Evolutionary conservation across 1,140 invertebrate species (phyloP).

Genomic region (Amphibalanus amphitrite): DNA sequence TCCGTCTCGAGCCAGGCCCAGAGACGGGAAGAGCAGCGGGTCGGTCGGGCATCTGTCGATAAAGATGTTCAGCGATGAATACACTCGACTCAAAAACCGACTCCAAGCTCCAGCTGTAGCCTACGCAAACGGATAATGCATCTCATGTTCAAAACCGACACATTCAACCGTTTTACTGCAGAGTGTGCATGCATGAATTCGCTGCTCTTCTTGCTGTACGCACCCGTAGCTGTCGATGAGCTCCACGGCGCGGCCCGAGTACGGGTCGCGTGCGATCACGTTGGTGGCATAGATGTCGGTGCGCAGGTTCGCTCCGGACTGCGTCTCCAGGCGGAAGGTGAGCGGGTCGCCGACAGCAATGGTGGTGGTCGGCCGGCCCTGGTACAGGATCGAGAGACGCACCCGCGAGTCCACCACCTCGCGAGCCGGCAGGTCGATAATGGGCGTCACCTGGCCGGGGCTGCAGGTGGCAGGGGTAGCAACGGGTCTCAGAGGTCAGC

Average conservation of each 20-base stretch:
- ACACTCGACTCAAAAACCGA: too few species aligned
- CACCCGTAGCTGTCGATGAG: slow-evolving; percentile 77
- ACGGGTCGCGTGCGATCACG: slow-evolving; percentile 81
- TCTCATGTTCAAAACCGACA: too few species aligned
- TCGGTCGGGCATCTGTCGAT: slow-evolving; percentile 65
- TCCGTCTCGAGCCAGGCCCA: slow-evolving; percentile 64
- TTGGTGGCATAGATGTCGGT: slow-evolving; percentile 81
- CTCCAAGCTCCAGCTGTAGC: too few species aligned
- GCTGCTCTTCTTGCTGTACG: too few species aligned
- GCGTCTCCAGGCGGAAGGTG: slow-evolving; percentile 71
- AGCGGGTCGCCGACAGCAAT: slow-evolving; percentile 86
- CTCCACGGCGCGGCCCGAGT: slow-evolving; percentile 71
- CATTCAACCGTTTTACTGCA: too few species aligned
- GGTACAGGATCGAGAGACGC: slow-evolving; percentile 39
- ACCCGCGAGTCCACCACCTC: slow-evolving; percentile 18
- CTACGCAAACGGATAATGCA: too few species aligned
- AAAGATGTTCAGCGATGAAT: too few species aligned
- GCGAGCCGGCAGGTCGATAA: slow-evolving; percentile 17
- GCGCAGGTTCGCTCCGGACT: slow-evolving; percentile 71
- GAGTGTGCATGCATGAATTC: too few species aligned
- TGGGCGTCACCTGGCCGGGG: slow-evolving; percentile 17
- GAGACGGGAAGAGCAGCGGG: slow-evolving; percentile 74
- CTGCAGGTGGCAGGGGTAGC: too few species aligned
- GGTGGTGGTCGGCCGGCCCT: slow-evolving; percentile 74
- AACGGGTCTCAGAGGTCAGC: too few species aligned